phyloP scores from a whole-genome alignment of 2,888 invertebrate genomes.

The Andrena marginata region DNA sequence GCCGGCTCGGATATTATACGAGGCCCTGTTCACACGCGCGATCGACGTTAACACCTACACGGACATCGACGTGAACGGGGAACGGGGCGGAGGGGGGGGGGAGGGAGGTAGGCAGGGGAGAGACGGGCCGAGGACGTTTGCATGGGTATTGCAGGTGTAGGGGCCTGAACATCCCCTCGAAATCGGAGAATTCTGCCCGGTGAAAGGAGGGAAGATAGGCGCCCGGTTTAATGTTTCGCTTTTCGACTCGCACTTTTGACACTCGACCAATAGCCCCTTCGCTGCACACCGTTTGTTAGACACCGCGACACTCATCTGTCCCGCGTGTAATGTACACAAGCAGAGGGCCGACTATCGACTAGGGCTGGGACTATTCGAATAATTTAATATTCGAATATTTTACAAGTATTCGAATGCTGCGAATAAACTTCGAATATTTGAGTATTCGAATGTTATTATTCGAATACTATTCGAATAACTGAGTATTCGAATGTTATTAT shows the following conservation, averaged over 20 bases:
- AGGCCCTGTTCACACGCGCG: conserved; percentile 68
- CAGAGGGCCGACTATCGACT: too few relatives aligned
- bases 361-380: too few relatives aligned
- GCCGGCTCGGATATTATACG: conserved; percentile 70
- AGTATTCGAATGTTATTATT: too few relatives aligned
- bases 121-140: not conserved
- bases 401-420: too few relatives aligned
- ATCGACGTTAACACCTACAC: conserved; percentile 63
- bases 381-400: too few relatives aligned
- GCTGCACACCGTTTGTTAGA: not conserved
- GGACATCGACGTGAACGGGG: conserved; percentile 35
- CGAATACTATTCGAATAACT: too few relatives aligned
- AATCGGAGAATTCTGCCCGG: conserved; percentile 64
- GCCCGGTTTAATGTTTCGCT: conserved; percentile 59
- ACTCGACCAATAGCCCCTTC: conserved; percentile 1
- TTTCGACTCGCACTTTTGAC: conserved; percentile 24
- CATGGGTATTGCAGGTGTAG: conserved; percentile 66
- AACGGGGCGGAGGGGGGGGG: not conserved
- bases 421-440: too few relatives aligned
- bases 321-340: too few relatives aligned
- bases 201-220: conserved; percentile 41
- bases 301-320: not conserved
- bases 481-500: too few relatives aligned
- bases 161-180: conserved; percentile 77
- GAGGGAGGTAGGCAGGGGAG: not conserved